These are phyloP conservation scores for Pampus argenteus DNA, from an alignment of 2,797 vertebrate species.

Conservation along the genomic window DNA sequence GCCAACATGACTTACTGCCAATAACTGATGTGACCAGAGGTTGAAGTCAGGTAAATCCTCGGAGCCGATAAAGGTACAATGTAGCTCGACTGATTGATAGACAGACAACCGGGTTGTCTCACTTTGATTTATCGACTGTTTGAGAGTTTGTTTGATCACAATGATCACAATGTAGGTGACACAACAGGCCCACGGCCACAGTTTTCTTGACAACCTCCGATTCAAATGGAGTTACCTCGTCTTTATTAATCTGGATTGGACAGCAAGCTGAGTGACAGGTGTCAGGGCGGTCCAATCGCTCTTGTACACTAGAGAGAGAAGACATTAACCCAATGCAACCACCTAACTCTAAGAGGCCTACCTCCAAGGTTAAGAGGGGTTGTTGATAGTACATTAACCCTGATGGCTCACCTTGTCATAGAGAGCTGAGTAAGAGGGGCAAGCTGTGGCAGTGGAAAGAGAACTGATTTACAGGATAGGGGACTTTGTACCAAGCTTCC, in stretches of 20 bases:
- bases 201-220: constrained; percentile 26
- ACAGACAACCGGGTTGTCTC: constrained; percentile 1
- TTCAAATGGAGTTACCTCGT: constrained; percentile 26
- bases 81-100: constrained; percentile 32
- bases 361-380: constrained; percentile 67
- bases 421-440: constrained; percentile 34
- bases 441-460: constrained; percentile 1
- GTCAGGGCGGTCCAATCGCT: constrained; percentile 25
- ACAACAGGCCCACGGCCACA: constrained; percentile 10
- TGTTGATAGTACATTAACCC: constrained; percentile 73
- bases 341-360: constrained; percentile 15
- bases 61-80: constrained; percentile 12
- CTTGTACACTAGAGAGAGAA: constrained; percentile 40
- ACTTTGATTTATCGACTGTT: constrained; percentile 50
- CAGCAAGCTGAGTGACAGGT: constrained; percentile 48
- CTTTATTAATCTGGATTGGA: constrained; percentile 38
- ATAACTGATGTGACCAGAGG: constrained; percentile 36
- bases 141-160: constrained; percentile 34
- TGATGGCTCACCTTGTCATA: constrained; percentile 52
- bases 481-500: background rate
- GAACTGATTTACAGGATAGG: constrained; percentile 52
- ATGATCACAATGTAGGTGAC: constrained; percentile 34
- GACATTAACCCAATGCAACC: constrained; percentile 46
- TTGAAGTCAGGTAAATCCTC: constrained; percentile 43
- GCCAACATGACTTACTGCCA: constrained; percentile 29